A percentile compares a stretch with the other conserved stretches of the same genome.
phyloP scores from a whole-genome alignment of 2,797 vertebrate species.

The Tapera naevia region DNA sequence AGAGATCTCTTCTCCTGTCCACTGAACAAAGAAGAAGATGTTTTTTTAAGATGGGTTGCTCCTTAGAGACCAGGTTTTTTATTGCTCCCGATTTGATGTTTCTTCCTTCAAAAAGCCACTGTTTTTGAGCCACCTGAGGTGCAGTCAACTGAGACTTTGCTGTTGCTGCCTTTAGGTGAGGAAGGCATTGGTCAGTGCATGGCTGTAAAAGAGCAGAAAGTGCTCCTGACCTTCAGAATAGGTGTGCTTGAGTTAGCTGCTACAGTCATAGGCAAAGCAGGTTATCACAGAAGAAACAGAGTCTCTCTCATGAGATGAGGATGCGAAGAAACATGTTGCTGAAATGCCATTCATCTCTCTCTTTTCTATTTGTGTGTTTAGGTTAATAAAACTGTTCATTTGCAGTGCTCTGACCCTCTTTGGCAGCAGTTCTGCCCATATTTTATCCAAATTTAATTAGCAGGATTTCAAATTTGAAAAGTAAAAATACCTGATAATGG shows the following conservation, averaged over 20 bases:
- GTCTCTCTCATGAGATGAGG: neutral
- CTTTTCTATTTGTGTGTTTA: neutral
- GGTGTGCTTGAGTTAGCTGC: neutral
- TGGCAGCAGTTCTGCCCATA: neutral
- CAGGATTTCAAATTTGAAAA: neutral
- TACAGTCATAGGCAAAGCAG: neutral
- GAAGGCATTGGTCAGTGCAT: neutral
- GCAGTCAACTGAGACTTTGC: fast-evolving
- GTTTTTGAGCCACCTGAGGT: neutral
- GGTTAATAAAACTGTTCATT: neutral
- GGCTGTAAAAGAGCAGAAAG: neutral
- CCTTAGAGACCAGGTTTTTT: neutral
- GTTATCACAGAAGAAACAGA: neutral
- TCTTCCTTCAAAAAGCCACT: neutral
- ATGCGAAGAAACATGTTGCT: neutral
- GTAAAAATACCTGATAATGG: neutral
- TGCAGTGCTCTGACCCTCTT: neutral
- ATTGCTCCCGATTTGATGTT: neutral
- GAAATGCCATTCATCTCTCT: neutral
- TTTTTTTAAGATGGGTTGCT: neutral
- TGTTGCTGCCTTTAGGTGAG: neutral
- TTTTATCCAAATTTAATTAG: neutral
- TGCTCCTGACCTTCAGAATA: neutral
- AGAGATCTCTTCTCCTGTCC: neutral
- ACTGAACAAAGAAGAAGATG: neutral